These are phyloP conservation scores for Cyrtodaria siliqua DNA, from an alignment of 2,888 invertebrate species.

Conservation along the genomic window DNA sequence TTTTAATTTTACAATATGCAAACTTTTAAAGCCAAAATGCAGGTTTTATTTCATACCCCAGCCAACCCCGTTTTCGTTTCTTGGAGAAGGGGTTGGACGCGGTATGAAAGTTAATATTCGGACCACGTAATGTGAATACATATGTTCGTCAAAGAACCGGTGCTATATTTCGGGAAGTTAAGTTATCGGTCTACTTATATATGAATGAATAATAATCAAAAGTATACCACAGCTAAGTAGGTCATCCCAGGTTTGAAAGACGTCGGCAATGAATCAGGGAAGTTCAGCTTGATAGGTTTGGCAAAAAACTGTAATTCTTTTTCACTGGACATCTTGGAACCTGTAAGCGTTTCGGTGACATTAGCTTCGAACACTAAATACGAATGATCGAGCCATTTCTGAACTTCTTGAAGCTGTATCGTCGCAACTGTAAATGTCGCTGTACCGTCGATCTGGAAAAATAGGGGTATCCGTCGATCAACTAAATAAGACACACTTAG, in stretches of 20 bases:
- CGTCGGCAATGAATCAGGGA: conserved; percentile 58
- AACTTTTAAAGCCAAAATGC: no score
- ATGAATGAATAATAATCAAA: neutral
- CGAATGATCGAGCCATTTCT: conserved; percentile 31
- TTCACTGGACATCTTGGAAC: conserved; percentile 93
- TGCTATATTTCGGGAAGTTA: no score
- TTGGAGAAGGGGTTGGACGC: no score
- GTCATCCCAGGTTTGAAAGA: conserved; percentile 70
- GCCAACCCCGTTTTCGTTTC: no score
- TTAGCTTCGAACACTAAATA: conserved; percentile 88
- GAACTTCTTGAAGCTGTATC: conserved; percentile 38
- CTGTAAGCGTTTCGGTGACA: conserved; percentile 95
- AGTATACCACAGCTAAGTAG: conserved; percentile 66
- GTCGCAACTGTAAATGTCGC: conserved; percentile 55
- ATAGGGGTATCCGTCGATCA: no score
- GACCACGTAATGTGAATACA: no score
- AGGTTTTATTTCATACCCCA: no score
- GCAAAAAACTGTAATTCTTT: conserved; percentile 90
- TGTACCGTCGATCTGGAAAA: conserved; percentile 69
- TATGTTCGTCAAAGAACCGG: no score
- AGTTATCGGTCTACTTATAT: no score
- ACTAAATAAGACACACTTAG: no score
- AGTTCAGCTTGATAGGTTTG: conserved; percentile 64
- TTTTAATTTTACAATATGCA: no score
- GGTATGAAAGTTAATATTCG: no score